These are phyloP conservation scores for Muricea muricata DNA, from an alignment of 92 coral and sea anemone genomes.

Conservation along the genomic window DNA sequence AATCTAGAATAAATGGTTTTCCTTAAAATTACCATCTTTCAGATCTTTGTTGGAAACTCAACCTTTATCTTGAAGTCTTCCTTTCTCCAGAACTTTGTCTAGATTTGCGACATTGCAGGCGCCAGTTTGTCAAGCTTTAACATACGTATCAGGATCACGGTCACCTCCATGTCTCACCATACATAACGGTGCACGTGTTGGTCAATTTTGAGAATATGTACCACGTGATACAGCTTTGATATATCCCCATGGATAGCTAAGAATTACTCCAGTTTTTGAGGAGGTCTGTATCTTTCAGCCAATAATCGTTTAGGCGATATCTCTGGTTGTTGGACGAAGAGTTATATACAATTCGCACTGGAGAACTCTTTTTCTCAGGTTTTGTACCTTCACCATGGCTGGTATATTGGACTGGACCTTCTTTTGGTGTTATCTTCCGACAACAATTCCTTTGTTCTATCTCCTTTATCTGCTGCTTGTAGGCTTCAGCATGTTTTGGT, in stretches of 20 bases:
- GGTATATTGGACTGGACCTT: conserved; percentile 62
- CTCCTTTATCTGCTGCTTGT: conserved; percentile 59
- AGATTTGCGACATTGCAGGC: conserved; percentile 65
- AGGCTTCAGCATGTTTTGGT: conserved; percentile 54
- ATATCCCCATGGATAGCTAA: conserved; percentile 57
- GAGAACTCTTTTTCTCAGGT: conserved; percentile 68
- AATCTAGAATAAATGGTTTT: background rate
- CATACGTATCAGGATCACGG: conserved; percentile 56
- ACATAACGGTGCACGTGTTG: conserved; percentile 70
- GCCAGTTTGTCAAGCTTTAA: conserved; percentile 66
- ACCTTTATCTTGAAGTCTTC: conserved; percentile 53
- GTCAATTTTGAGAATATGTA: conserved; percentile 51
- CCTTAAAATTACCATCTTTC: background rate
- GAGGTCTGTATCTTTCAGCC: conserved; percentile 66
- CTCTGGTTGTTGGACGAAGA: conserved; percentile 59
- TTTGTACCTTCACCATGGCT: conserved; percentile 31
- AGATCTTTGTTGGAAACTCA: conserved; percentile 26
- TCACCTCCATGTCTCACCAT: conserved; percentile 60
- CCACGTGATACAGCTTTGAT: conserved; percentile 59
- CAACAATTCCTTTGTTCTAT: conserved; percentile 62
- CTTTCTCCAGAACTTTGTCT: conserved; percentile 42
- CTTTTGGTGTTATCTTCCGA: conserved; percentile 54
- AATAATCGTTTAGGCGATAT: conserved; percentile 30
- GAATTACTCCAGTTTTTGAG: conserved; percentile 48
- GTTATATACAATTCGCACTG: conserved; percentile 65